Conservation (phyloP, 2,797 vertebrate species). For the Bovichtus diacanthus region DNA sequence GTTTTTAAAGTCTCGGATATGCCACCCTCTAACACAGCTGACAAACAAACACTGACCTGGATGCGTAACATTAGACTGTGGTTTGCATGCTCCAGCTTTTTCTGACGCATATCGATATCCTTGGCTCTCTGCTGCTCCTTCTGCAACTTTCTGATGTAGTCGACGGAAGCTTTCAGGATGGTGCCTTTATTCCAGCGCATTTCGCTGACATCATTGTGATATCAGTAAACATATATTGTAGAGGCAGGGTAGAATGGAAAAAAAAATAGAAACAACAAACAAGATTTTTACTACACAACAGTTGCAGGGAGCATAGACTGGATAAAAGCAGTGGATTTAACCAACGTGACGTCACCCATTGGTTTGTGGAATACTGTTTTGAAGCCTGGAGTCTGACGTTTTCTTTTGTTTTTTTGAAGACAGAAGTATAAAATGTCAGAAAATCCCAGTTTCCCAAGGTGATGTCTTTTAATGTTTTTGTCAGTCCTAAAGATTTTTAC, state of each 20-base stretch:
- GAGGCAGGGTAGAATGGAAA: neutral
- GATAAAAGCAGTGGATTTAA: too few species aligned
- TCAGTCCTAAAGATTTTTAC: too few species aligned
- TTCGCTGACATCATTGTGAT: slow-evolving; percentile 81
- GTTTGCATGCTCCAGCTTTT: slow-evolving; percentile 91
- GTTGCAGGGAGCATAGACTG: neutral
- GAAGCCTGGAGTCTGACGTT: too few species aligned
- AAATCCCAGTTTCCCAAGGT: too few species aligned
- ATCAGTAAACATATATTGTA: neutral
- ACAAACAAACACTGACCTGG: slow-evolving; percentile 82
- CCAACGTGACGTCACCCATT: too few species aligned
- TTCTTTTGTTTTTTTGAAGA: too few species aligned
- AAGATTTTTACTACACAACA: neutral
- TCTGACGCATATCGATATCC: slow-evolving; percentile 90
- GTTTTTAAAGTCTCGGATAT: neutral
- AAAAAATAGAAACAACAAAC: neutral
- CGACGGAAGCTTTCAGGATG: slow-evolving; percentile 94
- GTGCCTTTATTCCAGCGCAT: slow-evolving; percentile 98
- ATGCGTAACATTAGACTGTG: slow-evolving; percentile 90
- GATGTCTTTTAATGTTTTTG: too few species aligned
- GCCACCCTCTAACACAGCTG: neutral
- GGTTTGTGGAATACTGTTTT: too few species aligned
- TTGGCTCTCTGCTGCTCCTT: slow-evolving; percentile 92
- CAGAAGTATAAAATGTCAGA: too few species aligned
- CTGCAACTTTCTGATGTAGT: slow-evolving; percentile 94